Base-by-base conservation (phyloP, 2,797 vertebrate genomes). In the Pseudomugil gertrudae region DNA sequence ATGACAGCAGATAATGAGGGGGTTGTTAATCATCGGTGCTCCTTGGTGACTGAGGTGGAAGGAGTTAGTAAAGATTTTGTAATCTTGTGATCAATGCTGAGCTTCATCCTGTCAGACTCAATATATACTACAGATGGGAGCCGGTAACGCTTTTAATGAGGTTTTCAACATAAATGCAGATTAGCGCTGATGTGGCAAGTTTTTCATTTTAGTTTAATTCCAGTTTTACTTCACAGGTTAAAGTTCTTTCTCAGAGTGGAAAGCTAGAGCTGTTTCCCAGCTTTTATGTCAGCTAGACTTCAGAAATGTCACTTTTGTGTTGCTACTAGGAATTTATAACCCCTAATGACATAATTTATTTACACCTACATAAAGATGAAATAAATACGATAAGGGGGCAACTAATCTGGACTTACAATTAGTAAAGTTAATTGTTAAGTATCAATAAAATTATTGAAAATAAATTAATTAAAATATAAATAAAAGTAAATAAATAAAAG, bases 51-150 rank as follows among this genome's bases (percentile, higher is more conserved):
- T 75, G 81, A 83, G 79, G 81, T 60, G 87, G 85, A 91, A 80
- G 71, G 84, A 88, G 89, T 89, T 92, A 87, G 90, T 92, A 89
- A 90, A 90, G 89, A 84, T 92, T 91, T 90, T 87, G 84, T 90
- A 88, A 90, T 92, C 90, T 88, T 83, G 69, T 89, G 90, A 92
- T 92, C 89, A 90, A 92, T 91, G 82, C 72, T 38, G 60, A 84
- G 79, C 65, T 75, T 71, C 70, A 40, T 76, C 76, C 78, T 85
- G 89, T 87, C 90, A 74, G 63, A 78, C 63, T 69, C 78, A 67
- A 83, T 84, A 56, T 70, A 32, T 50, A 40, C 33, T 43, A 38
- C 58, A 72, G 73, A 78, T 33, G 23, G 9, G 52, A 78, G 64
- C 59, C 70, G 47, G 61, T 78, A 85, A 75, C 50, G 51, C 68